phyloP scores from a whole-genome alignment of 2,113 vertebrate species.

The Phylloscopus trochiloides region DNA sequence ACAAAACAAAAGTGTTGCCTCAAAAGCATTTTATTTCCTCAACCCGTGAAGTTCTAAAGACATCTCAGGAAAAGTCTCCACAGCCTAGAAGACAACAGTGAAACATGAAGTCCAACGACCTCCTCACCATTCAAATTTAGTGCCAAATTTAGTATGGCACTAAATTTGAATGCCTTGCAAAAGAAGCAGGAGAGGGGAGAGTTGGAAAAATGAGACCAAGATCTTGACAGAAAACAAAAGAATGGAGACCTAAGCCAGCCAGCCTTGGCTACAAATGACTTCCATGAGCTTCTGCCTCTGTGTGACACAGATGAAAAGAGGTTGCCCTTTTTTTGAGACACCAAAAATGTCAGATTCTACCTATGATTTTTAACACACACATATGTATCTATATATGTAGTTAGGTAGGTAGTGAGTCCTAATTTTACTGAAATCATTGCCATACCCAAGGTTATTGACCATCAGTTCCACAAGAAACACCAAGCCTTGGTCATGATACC shows the following conservation, averaged over 20 bases:
- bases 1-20: neutral
- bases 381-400: rapidly evolving
- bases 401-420: neutral
- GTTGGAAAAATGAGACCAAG: neutral
- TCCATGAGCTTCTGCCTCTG: neutral
- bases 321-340: neutral
- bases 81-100: neutral
- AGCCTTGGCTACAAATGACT: neutral
- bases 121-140: neutral
- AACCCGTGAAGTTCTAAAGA: neutral
- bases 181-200: neutral
- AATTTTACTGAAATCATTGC: neutral
- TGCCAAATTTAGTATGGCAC: neutral
- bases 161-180: neutral
- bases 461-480: neutral
- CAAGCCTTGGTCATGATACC: neutral
- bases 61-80: neutral
- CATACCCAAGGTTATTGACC: neutral
- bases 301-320: neutral
- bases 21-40: neutral
- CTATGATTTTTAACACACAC: neutral
- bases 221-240: neutral
- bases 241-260: neutral
- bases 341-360: neutral
- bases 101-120: neutral